A percentile compares a stretch with the other conserved stretches of the same genome.
phyloP scores from a whole-genome alignment of 92 coral and sea anemone genomes.

The Porites evermanni region DNA sequence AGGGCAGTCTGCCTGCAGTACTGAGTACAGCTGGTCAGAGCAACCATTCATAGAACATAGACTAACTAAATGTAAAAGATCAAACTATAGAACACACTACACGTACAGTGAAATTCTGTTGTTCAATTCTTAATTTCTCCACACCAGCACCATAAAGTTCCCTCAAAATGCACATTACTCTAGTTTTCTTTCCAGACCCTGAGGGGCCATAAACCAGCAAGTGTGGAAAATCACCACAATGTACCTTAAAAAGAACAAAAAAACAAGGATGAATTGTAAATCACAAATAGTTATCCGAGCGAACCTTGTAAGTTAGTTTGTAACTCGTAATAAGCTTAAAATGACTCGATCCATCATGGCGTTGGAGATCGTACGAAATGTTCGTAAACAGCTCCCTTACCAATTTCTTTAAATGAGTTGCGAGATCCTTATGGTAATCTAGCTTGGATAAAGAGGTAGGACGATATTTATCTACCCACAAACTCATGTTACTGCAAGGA shows the following conservation, averaged over 20 bases:
- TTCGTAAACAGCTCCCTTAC: constrained; percentile 51
- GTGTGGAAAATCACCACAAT: constrained; percentile 97
- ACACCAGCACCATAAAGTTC: constrained; percentile 99
- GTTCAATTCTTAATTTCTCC: constrained; percentile 94
- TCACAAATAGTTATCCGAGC: neutral
- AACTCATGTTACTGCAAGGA: constrained; percentile 65
- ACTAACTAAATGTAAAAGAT: too few species aligned
- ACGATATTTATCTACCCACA: constrained; percentile 97
- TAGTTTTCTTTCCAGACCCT: constrained; percentile 99
- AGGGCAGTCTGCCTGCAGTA: too few species aligned
- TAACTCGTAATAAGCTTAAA: neutral
- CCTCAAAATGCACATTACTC: constrained; percentile 93
- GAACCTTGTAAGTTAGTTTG: too few species aligned
- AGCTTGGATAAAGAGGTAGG: constrained; percentile 89
- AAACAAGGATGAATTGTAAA: neutral
- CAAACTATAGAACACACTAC: neutral
- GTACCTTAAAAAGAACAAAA: constrained; percentile 68
- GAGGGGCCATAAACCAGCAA: constrained; percentile 97
- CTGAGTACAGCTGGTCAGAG: too few species aligned
- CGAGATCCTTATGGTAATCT: constrained; percentile 92
- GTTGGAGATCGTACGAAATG: too few species aligned
- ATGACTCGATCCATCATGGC: neutral
- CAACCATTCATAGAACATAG: too few species aligned
- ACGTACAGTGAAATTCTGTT: constrained; percentile 92
- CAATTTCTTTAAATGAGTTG: constrained; percentile 92